Conservation (phyloP, 1,140 invertebrate genomes). For the Trinorchestia longiramus region DNA sequence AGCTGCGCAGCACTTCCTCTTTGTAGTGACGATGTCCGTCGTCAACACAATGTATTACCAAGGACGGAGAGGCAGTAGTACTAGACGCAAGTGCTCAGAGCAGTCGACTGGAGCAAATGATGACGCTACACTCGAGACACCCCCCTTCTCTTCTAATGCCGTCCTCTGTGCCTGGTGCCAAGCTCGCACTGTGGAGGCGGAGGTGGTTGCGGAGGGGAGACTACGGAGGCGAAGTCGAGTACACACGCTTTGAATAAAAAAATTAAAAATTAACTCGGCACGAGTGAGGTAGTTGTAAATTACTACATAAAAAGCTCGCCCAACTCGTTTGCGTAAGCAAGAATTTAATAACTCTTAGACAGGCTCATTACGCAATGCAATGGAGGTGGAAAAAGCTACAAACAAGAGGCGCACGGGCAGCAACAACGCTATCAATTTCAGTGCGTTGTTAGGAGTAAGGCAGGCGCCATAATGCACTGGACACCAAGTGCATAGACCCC, state of each 20-base stretch:
- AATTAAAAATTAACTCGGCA: background rate
- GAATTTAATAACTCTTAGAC: background rate
- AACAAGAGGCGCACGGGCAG: background rate
- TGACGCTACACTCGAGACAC: background rate
- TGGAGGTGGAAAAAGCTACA: background rate
- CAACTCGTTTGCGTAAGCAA: background rate
- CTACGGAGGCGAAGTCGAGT: background rate
- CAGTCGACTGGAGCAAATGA: constrained; percentile 20
- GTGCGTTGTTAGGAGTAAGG: background rate
- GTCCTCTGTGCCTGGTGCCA: background rate
- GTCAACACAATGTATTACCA: background rate
- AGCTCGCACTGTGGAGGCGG: background rate
- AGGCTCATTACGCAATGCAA: background rate
- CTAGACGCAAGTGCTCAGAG: background rate
- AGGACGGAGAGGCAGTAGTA: background rate
- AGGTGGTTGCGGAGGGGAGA: background rate
- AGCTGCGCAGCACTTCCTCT: background rate
- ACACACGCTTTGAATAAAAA: background rate
- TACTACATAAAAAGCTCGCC: background rate
- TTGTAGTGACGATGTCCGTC: background rate
- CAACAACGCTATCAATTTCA: background rate
- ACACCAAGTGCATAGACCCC: background rate
- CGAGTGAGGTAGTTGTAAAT: background rate
- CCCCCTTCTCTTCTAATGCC: background rate
- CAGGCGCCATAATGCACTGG: background rate